Evolutionary conservation across 2,888 invertebrate species (phyloP), one percentile per base, ranked within the genome.

Genomic region (Drosophila limbata): DNA sequence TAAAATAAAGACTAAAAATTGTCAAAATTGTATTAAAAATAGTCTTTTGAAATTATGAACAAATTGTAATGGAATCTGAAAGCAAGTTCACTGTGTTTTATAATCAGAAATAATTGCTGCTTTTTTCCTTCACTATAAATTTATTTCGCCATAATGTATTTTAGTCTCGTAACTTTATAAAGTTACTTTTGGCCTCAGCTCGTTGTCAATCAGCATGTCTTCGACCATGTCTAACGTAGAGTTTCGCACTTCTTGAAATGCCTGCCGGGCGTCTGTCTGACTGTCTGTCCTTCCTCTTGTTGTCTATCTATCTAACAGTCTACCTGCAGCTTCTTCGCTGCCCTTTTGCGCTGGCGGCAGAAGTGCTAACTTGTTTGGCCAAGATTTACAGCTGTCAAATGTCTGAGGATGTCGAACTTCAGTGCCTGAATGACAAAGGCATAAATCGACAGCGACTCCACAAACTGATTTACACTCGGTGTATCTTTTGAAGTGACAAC

Each of bases 291-390:
- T 50, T 42, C 59, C 40, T 73, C 81, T 85, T 79, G 67, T 55
- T 73, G 66, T 68, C 67, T 47, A 50, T 59, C 55, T 33, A 48
- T 33, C 17, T 48, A 17, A 39, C 51, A 62, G 45, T 62, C 59
- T 63, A 47, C 42, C 62, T 69, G 48, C n/a, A 35, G 3, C 45
- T 35, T 25, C 28, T 10, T 28, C 33, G 39, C 25, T 53, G 45
- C 21, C 33, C 37, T n/a, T 55, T 40, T 39, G n/a, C 25, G 17
- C 39, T 47, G 55, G 45, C 25, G 37, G 44, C 69, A 55, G 51
- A 74, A 81, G 73, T 80, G 84, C 84, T 84, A 84, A 88, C 84
- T 86, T 81, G 80, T 77, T 88, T 87, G 72, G 74, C 73, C 79
- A 79, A 73, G 84, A 87, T 79, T 84, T 84, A 77, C 74, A 79